Base-by-base conservation (phyloP, 1,140 invertebrate species). In the Bursaphelenchus mucronatus region DNA sequence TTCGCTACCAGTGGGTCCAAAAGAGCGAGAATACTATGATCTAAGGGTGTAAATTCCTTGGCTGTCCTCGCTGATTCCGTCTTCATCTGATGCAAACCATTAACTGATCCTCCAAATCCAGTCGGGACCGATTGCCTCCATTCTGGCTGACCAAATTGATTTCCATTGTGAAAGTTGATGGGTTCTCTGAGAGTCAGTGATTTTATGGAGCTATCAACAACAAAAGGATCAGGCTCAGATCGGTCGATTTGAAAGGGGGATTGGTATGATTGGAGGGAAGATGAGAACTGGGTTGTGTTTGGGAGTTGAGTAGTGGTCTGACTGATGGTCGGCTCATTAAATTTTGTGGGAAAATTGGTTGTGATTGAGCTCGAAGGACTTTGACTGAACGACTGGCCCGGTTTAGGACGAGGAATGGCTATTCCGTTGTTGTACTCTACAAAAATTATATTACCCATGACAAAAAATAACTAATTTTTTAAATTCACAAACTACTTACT, bases 341-440 rank as follows among this genome's bases (percentile, higher is more conserved):
- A 49, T 49, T 49, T 49, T 1, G 47, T 49, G 13, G 47, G 19
- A 6, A 19, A 49, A 49, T 49, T 49, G 13, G 47, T 19, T 49
- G 47, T 49, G 47, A 19, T 49, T n/a, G 57, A 59, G 11, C 39
- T 45, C 2, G 57, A 13, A 5, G 30, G 30, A 39, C 57, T 40
- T 13, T 59, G 40, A 39, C 13, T 50, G 53, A 21, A n/a, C 1
- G 57, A 66, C 8, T 40, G 52, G 53, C 5, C 41, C 39, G 73
- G 67, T 43, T 70, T 69, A 10, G 70, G 72, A n/a, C 72, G 70
- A 49, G 70, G 70, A 52, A 71, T 61, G 4, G 70, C 75, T 19
- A 72, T 71, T 40, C 72, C 17, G 52, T 43, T 73, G 46, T 70
- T 51, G 45, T 76, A 71, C 45, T 76, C 70, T 71, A 8, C 41